Base-by-base conservation (phyloP, 2,797 vertebrate species). In the Sebastes umbrosus region DNA sequence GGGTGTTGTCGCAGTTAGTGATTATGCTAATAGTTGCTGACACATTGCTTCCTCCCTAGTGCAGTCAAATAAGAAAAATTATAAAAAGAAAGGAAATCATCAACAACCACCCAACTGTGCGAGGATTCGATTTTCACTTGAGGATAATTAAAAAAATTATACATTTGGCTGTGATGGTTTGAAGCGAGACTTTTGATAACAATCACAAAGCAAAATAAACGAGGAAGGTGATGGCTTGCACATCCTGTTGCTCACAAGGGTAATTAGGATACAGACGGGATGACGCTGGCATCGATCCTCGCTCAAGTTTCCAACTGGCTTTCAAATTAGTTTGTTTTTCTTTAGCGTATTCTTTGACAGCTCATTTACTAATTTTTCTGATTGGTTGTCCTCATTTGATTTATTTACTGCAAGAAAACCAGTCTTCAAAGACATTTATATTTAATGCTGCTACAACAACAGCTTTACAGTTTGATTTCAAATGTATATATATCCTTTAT, bases 11-110 rank as follows among this genome's bases (percentile, higher is more conserved):
- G 24, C 69, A 83, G 65, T 84, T 66, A 69, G 70, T 69, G 46
- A 76, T 78, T 80, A 84, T 80, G 78, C 66, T 88, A 84, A 90
- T 85, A 59, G 29, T 74, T 85, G 70, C 80, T 91, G 86, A 87
- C 73, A 79, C 59, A 66, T 54, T n/a, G 16, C 68, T 70, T 65
- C 57, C 55, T 78, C 60, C 24, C 29, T 60, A 12, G 14, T 69
- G 68, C 24, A 16, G 32, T 77, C 62, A 59, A 27, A 75, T 55
- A 65, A 32, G 5, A 24, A 54, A 6, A 24, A 25, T 8, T 64
- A 16, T 24, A 70, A 58, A 25, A 25, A 31, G 27, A 24, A 27
- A 75, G 12, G 7, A 72, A 80, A 73, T 66, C 12, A 72, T 13
- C 73, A 34, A n/a, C 62, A 77, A 39, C 43, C 62, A 66, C 27